A percentile compares a stretch with the other conserved stretches of the same genome.
phyloP scores from a whole-genome alignment of 2,888 invertebrate genomes.

The Drosophila aldrichi region DNA sequence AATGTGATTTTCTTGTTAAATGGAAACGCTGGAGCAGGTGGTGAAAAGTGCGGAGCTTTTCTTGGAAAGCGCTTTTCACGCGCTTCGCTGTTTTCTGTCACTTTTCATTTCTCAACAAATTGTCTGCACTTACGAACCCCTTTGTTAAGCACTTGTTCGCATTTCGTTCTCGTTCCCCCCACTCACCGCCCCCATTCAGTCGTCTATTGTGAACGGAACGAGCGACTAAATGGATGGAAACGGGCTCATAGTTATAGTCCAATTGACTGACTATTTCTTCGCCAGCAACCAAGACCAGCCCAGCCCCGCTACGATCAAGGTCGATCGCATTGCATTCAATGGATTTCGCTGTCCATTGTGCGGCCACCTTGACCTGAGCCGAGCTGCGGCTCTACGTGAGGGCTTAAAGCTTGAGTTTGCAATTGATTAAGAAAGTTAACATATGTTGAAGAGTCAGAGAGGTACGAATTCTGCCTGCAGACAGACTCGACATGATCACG shows the following conservation, averaged over 20 bases:
- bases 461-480: too few species aligned
- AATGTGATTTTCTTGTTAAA: slow-evolving; percentile 55
- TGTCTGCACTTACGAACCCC: slow-evolving; percentile 30
- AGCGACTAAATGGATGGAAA: neutral
- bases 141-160: slow-evolving; percentile 19
- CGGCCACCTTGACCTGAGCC: neutral
- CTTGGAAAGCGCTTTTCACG: slow-evolving; percentile 26
- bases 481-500: too few species aligned
- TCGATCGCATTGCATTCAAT: neutral
- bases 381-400: neutral
- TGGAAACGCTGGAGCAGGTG: slow-evolving; percentile 28
- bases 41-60: slow-evolving; percentile 16
- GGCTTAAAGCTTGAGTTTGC: neutral
- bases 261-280: neutral
- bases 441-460: neutral
- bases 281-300: neutral
- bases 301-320: neutral
- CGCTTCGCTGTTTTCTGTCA: slow-evolving; percentile 29
- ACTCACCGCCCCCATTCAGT: neutral
- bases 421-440: neutral
- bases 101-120: slow-evolving; percentile 53
- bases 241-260: neutral
- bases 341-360: neutral
- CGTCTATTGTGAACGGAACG: neutral
- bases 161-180: neutral